A percentile compares a stretch with the other conserved stretches of the same genome.
These are phyloP conservation scores for Hedychridium roseum DNA, from an alignment of 2,888 invertebrate species.

Conservation along the genomic window DNA sequence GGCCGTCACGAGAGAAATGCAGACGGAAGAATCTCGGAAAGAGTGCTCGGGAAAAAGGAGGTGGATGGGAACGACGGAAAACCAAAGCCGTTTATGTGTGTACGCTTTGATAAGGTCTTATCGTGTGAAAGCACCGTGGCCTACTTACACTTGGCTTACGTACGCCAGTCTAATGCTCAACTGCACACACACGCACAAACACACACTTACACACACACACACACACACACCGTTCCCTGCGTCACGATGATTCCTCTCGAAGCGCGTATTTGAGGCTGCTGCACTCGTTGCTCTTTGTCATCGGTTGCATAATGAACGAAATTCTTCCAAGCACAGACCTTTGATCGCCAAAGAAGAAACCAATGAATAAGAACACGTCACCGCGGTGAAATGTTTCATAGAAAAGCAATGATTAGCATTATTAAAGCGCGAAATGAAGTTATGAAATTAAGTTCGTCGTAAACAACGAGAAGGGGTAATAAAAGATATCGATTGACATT, in stretches of 20 bases:
- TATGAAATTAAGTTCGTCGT: no score
- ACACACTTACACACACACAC: slow-evolving; percentile 7
- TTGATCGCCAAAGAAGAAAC: no score
- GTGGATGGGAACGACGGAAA: slow-evolving; percentile 14
- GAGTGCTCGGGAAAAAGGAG: neutral
- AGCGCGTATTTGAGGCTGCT: no score
- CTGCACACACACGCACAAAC: neutral
- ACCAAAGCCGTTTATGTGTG: slow-evolving; percentile 35
- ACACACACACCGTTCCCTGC: slow-evolving; percentile 1
- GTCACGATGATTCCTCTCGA: neutral
- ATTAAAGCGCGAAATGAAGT: no score
- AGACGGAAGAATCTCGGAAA: slow-evolving; percentile 7
- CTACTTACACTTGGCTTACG: slow-evolving; percentile 50
- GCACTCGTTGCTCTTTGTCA: no score
- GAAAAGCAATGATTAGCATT: neutral
- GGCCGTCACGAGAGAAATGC: slow-evolving; percentile 1
- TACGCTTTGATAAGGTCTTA: slow-evolving; percentile 58
- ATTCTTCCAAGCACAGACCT: no score
- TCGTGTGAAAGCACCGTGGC: slow-evolving; percentile 63
- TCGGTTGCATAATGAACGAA: no score
- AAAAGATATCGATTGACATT: no score
- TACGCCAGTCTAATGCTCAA: slow-evolving; percentile 7
- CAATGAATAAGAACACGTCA: no score
- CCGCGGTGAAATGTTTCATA: neutral
- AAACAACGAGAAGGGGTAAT: no score